A percentile compares a stretch with the other conserved stretches of the same genome.
Conservation (phyloP, 2,113 vertebrate genomes). For the Zingel zingel region DNA sequence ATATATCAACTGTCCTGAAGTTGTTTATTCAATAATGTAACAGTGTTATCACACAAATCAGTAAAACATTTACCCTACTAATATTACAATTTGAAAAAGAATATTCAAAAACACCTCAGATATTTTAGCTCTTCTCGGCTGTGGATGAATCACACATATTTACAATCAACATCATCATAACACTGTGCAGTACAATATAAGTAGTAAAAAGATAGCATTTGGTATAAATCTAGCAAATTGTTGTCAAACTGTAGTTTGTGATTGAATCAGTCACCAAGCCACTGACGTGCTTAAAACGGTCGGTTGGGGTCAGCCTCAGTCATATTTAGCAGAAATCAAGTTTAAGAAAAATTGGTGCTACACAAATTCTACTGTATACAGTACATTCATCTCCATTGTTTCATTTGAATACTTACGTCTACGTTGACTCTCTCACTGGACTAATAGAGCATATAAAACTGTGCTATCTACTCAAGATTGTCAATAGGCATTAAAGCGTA, state of each 20-base stretch:
- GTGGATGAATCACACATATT: not conserved
- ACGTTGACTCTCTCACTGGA: not conserved
- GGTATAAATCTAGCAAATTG: not conserved
- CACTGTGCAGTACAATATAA: slow-evolving; percentile 12
- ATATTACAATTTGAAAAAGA: not conserved
- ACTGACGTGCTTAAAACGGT: slow-evolving; percentile 7
- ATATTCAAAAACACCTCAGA: not conserved
- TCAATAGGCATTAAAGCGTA: slow-evolving; percentile 10
- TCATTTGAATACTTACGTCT: not conserved
- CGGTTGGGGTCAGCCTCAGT: not conserved
- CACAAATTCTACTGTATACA: not conserved
- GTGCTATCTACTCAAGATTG: slow-evolving; percentile 28
- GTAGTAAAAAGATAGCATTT: not conserved
- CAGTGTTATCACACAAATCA: not conserved
- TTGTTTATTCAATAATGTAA: not conserved
- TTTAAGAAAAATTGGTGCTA: not conserved
- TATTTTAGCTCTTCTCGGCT: not conserved
- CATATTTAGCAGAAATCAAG: not conserved
- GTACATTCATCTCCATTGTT: not conserved
- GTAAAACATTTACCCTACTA: not conserved
- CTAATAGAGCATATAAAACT: slow-evolving; percentile 2
- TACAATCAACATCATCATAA: slow-evolving; percentile 28
- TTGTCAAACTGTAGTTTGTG: not conserved
- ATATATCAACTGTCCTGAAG: not conserved
- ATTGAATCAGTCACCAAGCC: not conserved